phyloP scores from a whole-genome alignment of 1,140 invertebrate genomes.

The Drosophila sucinea region DNA sequence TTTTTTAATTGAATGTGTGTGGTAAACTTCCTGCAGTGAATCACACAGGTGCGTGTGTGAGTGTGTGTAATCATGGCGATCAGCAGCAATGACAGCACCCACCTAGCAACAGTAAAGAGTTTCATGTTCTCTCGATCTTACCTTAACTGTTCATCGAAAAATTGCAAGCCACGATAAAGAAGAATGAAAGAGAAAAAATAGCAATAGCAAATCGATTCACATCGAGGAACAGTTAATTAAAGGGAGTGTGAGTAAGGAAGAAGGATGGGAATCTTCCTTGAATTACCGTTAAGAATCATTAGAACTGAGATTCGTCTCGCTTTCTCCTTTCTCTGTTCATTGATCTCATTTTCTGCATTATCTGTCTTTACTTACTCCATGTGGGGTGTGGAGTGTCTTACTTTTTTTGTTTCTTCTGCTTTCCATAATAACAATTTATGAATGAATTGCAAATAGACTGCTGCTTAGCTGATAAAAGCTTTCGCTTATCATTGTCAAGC shows the following conservation, averaged over 20 bases:
- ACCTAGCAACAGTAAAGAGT: background rate
- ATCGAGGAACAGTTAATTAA: background rate
- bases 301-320: constrained; percentile 15
- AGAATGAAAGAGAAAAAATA: background rate
- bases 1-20: background rate
- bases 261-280: background rate
- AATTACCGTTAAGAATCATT: constrained; percentile 3
- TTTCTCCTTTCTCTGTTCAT: background rate
- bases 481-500: constrained; percentile 46
- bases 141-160: background rate
- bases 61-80: background rate
- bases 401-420: constrained; percentile 7
- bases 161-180: background rate
- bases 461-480: constrained; percentile 62
- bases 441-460: constrained; percentile 60
- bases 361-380: constrained; percentile 4
- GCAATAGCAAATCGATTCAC: background rate
- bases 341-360: background rate
- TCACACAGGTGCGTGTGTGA: constrained; percentile 6
- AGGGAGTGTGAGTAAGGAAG: background rate
- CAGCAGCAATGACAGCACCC: background rate
- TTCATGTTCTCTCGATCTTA: background rate
- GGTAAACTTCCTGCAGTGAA: constrained; percentile 3
- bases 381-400: constrained; percentile 21
- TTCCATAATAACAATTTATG: constrained; percentile 55